Evolutionary conservation across 1,140 invertebrate species (phyloP).

Genomic region (Bombus haemorrhoidalis): DNA sequence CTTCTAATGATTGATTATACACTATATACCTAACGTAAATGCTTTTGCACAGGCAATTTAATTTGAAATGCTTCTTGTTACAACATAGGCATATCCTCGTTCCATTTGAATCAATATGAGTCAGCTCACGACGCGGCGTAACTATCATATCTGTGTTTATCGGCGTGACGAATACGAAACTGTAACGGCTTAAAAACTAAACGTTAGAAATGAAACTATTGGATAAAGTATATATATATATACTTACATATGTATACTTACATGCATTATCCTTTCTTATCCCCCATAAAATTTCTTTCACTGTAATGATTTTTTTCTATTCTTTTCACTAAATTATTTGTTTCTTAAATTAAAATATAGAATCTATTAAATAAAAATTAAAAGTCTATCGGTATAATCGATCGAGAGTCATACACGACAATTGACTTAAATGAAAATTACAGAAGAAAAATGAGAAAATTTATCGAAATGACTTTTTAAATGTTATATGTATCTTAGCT

Average conservation of each 20-base stretch:
- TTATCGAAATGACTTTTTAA: background rate
- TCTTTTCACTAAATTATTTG: background rate
- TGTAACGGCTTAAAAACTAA: background rate
- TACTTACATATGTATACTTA: background rate
- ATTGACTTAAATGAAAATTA: background rate
- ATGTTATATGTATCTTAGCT: constrained; percentile 83
- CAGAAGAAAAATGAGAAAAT: background rate
- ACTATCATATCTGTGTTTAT: constrained; percentile 46
- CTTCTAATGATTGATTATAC: background rate
- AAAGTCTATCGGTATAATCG: too few species aligned
- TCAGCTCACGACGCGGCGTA: constrained; percentile 4
- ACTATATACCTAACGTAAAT: background rate
- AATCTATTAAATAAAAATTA: background rate
- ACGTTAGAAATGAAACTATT: background rate
- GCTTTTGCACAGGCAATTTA: constrained; percentile 12
- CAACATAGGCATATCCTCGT: constrained; percentile 18
- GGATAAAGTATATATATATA: background rate
- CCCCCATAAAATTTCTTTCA: background rate
- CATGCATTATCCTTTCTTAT: background rate
- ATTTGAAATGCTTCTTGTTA: constrained; percentile 11
- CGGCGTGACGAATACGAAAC: constrained; percentile 35
- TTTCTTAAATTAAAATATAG: background rate
- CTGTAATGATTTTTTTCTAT: background rate
- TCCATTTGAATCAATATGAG: constrained; percentile 28
- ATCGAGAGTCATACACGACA: too few species aligned